Base-by-base conservation (phyloP, 2,888 invertebrate species). In the Lasioglossum figueresi region DNA sequence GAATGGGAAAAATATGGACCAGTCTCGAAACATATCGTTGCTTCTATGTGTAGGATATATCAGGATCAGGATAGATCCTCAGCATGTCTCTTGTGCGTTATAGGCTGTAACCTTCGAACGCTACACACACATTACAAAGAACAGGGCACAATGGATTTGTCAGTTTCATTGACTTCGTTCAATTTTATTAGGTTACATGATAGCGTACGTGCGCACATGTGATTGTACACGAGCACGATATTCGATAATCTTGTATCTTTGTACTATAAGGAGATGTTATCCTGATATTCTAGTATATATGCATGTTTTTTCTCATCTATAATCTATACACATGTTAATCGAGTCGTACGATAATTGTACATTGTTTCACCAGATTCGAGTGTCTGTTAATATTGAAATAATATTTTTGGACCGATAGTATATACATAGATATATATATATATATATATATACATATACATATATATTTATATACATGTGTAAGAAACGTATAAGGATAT, bases 1-100 rank as follows among this genome's bases (percentile, higher is more conserved):
- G 23, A 48, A 75, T 19, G 31, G 19, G 31, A 59, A 8, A 48
- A 73, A n/a, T 56, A 63, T 74, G 79, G 79, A 85, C 74, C 79
- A 85, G 56, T 80, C 80, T 80, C 56, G 63, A 79, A 40, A 83
- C 79, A 84, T 89, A 88, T 88, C 79, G 77, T 88, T 79, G 66
- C 77, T 80, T 84, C 71, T 66, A 45, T 37, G 68, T 27, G 52
- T 66, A 52, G 68, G 66, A 76, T n/a, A n/a, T n/a, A n/a, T 88
- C 75, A 82, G n/a, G n/a, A 72, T 45, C 68, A n/a, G 72, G 70
- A 66, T 72, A 68, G 76, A 76, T 74, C 40, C 43, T 43, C 63
- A 34, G 68, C 37, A 52, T 77, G 66, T 74, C 70, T 74, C 14
- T 85, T 40, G 48, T 56, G 43, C 48, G 48, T 74, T 71, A 14